Base-by-base conservation (phyloP, 2,888 invertebrate genomes). In the Eupithecia exiguata region DNA sequence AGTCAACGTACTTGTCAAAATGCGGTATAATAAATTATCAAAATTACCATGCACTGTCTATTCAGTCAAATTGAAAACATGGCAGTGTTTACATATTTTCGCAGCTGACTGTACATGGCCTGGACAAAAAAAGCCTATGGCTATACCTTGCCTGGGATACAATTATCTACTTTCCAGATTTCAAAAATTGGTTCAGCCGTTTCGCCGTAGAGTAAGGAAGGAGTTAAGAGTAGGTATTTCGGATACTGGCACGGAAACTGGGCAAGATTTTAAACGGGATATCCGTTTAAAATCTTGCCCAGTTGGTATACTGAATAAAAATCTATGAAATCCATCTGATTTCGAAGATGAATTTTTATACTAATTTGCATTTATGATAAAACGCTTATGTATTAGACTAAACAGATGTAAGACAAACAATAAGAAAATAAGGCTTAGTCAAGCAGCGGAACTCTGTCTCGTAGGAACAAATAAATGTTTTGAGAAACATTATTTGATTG, bases 391-490 rank as follows among this genome's bases (percentile, higher is more conserved):
- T 21, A 18, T 62, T 62, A 10, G 62, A 62, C 62, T 30, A 30
- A 30, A 35, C 62, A 21, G 21, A 14, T 58, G 1, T 58, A 21
- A 58, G 21, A 58, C 58, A 58, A 58, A 58, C 14, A 58, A 58
- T 25, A 58, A 58, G 58, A 58, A 58, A 58, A 58, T 58, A 58
- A 58, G 21, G 12, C 12, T 58, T 58, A 58, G 58, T 58, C 3
- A 58, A 62, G 62, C 62, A 62, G 35, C 35, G 62, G 35, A 62
- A 62, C 62, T 61, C 25, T 43, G 40, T 21, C 25, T 68, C 21
- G 18, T 25, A 67, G 16, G 25, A 61, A 62, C 58, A 62, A 35
- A 62, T 35, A 35, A 35, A 62, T 62, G 62, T 62, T 35, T 62
- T 35, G 35, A 35, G 62, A 62, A 35, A 35, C 62, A 35, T 35